A percentile compares a stretch with the other conserved stretches of the same genome.
These are phyloP conservation scores for Corvus hawaiiensis DNA, from an alignment of 2,113 vertebrate genomes.

Conservation along the genomic window DNA sequence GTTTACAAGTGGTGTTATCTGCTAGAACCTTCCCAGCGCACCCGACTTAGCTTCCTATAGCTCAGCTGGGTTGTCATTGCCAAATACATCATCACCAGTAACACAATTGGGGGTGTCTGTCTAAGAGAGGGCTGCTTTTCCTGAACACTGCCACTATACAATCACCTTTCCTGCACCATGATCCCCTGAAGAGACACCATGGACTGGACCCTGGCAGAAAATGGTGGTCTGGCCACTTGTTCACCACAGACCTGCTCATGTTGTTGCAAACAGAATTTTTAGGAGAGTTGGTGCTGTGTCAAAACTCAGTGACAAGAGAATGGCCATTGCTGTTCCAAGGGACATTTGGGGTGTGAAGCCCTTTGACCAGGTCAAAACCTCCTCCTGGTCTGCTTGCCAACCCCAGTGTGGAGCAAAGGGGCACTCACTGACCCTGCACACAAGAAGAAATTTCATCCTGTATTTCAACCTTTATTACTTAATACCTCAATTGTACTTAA, in stretches of 20 bases:
- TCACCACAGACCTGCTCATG: neutral
- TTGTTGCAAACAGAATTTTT: neutral
- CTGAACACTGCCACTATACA: neutral
- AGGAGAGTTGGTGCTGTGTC: neutral
- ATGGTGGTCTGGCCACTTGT: neutral
- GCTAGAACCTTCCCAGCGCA: neutral
- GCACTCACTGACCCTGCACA: neutral
- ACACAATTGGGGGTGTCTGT: fast-evolving
- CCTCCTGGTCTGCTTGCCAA: fast-evolving
- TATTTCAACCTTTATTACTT: constrained; percentile 27
- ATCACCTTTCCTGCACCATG: neutral
- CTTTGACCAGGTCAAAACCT: neutral
- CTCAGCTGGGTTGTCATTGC: neutral
- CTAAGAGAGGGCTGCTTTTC: neutral
- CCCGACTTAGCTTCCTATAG: neutral
- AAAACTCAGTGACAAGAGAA: neutral
- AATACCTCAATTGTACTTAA: constrained; percentile 54
- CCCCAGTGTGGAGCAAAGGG: fast-evolving
- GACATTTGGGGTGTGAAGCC: neutral
- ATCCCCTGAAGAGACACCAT: neutral
- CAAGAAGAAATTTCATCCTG: neutral
- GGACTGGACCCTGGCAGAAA: neutral
- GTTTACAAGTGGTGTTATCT: neutral
- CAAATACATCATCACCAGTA: neutral
- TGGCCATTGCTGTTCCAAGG: fast-evolving